Evolutionary conservation across 2,888 invertebrate species (phyloP), one percentile per base, ranked within the genome.

Genomic region (Trypoxylon attenuatum): DNA sequence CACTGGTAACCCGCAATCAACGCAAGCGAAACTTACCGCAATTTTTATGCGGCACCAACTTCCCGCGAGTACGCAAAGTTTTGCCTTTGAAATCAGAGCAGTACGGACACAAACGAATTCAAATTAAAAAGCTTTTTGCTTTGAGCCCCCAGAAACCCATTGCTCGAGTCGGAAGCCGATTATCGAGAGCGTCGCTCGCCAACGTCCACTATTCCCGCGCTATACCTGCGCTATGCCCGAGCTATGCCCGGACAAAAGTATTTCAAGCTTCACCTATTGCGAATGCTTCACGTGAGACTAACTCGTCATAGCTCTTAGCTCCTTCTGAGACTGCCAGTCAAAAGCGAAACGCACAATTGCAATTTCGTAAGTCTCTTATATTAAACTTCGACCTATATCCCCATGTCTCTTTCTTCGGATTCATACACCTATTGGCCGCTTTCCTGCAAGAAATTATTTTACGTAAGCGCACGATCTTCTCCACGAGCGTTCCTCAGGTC

Each of bases 151-250:
- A 33, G 33, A 4, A 22, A n/a, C 16, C 13, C 13, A 39, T 42
- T 60, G 43, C 22, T 43, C 10, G 33, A 33, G n/a, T 33, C 33
- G 33, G 33, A 33, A 33, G 33, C 33, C 33, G 33, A 56, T 76
- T 64, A 56, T 60, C 54, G 57, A 49, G 46, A 52, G 29, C 6
- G 21, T 45, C 53, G 33, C 45, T 57, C 25, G 42, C 42, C 57
- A 5, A 13, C 65, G 80, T 80, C 81, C 82, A 82, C 74, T 70
- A 76, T 82, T 82, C 82, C 82, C 80, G 68, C n/a, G n/a, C 8
- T 2, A 33, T 3, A 5, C 33, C n/a, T 10, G 10, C n/a, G 13
- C 33, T 33, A 33, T 33, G 33, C 33, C 33, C 33, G 33, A 10
- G 8, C 25, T 13, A 60, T 60, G 56, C 73, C 65, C 59, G 43